These are phyloP conservation scores for Paraplagusia blochii DNA, from an alignment of 2,113 vertebrate genomes.

Conservation along the genomic window DNA sequence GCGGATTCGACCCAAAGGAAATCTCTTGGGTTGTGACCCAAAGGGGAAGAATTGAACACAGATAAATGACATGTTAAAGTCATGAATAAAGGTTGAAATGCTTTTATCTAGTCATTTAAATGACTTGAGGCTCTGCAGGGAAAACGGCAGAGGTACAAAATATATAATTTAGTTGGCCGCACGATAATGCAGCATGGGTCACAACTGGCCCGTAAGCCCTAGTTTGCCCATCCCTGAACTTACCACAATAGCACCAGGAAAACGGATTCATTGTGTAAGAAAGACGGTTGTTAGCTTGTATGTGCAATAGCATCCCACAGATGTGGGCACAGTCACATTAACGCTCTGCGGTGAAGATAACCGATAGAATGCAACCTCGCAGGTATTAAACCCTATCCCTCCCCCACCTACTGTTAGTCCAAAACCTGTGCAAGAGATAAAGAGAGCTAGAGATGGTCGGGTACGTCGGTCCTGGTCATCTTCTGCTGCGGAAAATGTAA, in stretches of 20 bases:
- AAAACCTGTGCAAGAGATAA: neutral
- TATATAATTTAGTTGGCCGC: no score
- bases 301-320: neutral
- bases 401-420: neutral
- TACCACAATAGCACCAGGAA: neutral
- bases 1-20: no score
- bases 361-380: neutral
- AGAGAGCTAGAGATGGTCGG: neutral
- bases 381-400: neutral
- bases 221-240: neutral
- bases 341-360: neutral
- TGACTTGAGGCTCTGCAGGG: no score
- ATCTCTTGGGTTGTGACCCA: no score
- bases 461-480: conserved; percentile 57
- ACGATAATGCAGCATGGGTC: no score
- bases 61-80: no score
- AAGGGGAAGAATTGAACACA: no score
- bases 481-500: conserved; percentile 56
- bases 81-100: no score
- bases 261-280: conserved; percentile 8
- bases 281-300: neutral
- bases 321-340: neutral
- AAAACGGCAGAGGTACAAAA: no score
- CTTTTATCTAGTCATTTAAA: no score
- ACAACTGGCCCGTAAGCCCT: no score